Percentiles rank a stretch among this genome's conserved stretches.
Evolutionary conservation across 2,888 invertebrate genomes (phyloP).

Genomic region (Sesamia inferens): DNA sequence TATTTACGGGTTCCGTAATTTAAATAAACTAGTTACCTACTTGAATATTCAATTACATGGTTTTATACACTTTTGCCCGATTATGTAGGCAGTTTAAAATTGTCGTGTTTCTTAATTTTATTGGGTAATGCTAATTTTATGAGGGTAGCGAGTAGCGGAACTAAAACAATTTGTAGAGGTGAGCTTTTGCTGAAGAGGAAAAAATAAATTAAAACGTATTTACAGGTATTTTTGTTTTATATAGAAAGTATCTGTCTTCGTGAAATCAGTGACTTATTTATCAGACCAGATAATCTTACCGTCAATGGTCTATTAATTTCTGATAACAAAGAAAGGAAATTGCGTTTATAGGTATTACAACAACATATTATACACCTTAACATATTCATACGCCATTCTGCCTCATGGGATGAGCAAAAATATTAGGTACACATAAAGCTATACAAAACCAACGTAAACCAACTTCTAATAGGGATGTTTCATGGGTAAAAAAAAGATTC

Average conservation of each 20-base stretch:
- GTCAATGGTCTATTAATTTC: neutral
- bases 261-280: neutral
- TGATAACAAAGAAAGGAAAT: too few species aligned
- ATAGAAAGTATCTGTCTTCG: neutral
- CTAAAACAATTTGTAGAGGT: conserved; percentile 9
- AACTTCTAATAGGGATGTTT: too few species aligned
- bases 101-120: conserved; percentile 46
- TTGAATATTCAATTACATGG: conserved; percentile 62
- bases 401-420: neutral
- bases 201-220: neutral
- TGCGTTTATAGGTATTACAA: too few species aligned
- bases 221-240: neutral
- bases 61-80: conserved; percentile 50
- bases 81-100: conserved; percentile 54
- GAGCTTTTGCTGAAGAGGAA: neutral
- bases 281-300: neutral
- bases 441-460: too few species aligned
- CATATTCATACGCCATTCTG: neutral
- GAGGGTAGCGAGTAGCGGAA: conserved; percentile 12
- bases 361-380: too few species aligned
- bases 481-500: too few species aligned
- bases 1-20: conserved; percentile 59
- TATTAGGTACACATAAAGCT: neutral
- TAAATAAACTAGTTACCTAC: conserved; percentile 56
- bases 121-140: conserved; percentile 59